These are phyloP conservation scores for Netelia inedita DNA, from an alignment of 2,888 invertebrate genomes.

Conservation along the genomic window DNA sequence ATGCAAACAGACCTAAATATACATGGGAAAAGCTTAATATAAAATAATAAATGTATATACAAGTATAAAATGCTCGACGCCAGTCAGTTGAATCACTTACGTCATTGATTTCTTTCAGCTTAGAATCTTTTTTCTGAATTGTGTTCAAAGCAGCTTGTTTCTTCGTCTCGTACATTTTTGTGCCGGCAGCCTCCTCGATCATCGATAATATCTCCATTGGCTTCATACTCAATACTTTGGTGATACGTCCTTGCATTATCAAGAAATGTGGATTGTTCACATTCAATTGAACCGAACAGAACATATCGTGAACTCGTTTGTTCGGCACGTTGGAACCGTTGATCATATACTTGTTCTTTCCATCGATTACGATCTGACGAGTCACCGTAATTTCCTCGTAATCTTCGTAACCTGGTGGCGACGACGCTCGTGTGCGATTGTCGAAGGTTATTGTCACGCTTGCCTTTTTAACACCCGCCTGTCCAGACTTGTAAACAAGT, in stretches of 20 bases:
- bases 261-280: slow-evolving; percentile 99
- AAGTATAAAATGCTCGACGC: not conserved
- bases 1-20: no score
- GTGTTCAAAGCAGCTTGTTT: slow-evolving; percentile 94
- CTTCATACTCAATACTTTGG: slow-evolving; percentile 99
- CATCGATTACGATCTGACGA: slow-evolving; percentile 95
- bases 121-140: slow-evolving; percentile 96
- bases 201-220: slow-evolving; percentile 98
- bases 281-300: slow-evolving; percentile 98
- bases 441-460: slow-evolving; percentile 98
- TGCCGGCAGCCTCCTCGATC: slow-evolving; percentile 99
- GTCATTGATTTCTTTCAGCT: slow-evolving; percentile 93
- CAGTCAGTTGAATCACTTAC: slow-evolving; percentile 85
- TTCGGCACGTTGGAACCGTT: slow-evolving; percentile 97
- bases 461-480: slow-evolving; percentile 97
- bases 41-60: slow-evolving; percentile 22
- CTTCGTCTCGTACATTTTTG: slow-evolving; percentile 98
- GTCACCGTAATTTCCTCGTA: slow-evolving; percentile 96
- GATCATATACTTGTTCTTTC: slow-evolving; percentile 96
- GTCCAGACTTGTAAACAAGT: slow-evolving; percentile 98
- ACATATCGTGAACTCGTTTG: slow-evolving; percentile 96
- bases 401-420: slow-evolving; percentile 96
- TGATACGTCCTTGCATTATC: slow-evolving; percentile 99
- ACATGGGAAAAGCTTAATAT: not conserved
- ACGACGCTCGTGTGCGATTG: slow-evolving; percentile 92